These are phyloP conservation scores for Calosoma granatense DNA, from an alignment of 1,140 invertebrate species.

Conservation along the genomic window DNA sequence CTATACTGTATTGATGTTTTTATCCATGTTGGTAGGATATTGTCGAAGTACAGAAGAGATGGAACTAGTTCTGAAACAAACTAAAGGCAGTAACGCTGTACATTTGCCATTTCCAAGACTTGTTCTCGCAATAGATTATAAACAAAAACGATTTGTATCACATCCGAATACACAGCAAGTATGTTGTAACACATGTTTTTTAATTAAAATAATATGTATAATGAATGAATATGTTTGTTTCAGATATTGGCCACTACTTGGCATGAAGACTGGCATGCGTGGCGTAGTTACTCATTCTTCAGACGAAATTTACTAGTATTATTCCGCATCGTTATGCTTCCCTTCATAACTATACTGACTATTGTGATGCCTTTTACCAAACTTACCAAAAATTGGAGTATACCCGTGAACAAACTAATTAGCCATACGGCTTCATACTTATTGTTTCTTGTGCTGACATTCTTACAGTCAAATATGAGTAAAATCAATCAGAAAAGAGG, in stretches of 20 bases:
- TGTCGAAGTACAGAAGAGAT: conserved; percentile 58
- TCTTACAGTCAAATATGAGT: conserved; percentile 44
- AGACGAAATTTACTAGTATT: conserved; percentile 32
- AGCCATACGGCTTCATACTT: conserved; percentile 49
- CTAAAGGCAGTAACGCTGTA: conserved; percentile 30
- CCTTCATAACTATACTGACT: conserved; percentile 37
- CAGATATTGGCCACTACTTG: conserved; percentile 32
- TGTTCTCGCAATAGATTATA: conserved; percentile 57
- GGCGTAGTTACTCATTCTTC: conserved; percentile 34
- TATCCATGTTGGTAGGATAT: conserved; percentile 32
- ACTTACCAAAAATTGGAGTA: conserved; percentile 34
- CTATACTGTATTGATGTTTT: too few relatives aligned
- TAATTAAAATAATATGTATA: neutral
- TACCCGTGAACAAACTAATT: conserved; percentile 47
- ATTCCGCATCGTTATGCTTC: conserved; percentile 35
- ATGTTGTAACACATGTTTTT: neutral
- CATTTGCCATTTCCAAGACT: conserved; percentile 46
- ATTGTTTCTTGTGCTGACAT: conserved; percentile 48
- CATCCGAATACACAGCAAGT: conserved; percentile 65
- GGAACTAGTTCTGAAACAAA: conserved; percentile 49
- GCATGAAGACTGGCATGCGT: conserved; percentile 45
- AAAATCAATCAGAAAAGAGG: conserved; percentile 41
- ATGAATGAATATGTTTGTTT: neutral
- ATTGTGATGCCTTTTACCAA: conserved; percentile 33
- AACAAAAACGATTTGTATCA: conserved; percentile 64